Evolutionary conservation across 2,113 vertebrate genomes (phyloP), one percentile per base, ranked within the genome.

Genomic region (Ageneiosus marmoratus): DNA sequence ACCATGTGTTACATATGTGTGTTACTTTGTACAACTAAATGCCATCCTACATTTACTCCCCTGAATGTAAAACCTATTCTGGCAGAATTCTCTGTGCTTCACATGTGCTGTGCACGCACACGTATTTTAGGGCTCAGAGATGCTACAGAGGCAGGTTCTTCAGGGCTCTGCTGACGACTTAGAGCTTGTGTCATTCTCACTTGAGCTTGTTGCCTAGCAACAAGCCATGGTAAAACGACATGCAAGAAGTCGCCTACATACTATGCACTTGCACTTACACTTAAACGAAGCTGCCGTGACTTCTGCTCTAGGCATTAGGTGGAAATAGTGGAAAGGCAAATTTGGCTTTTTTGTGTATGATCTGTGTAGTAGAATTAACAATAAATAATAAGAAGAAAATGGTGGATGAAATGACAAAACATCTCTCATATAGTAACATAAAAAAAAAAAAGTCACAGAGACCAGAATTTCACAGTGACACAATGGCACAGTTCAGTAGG

Each of bases 121-220:
- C 46, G 22, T 22, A 37, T 83, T 53, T 76, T 41, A 65, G 22
- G 51, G 15, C 79, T 79, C 62, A 13, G 24, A 79, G 79, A 81
- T 81, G 67, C 72, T 69, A 60, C 60, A 7, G 70, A 77, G 37
- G 22, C 62, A 32, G 48, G 46, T 67, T 63, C 80, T 56, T 74
- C 32, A 22, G 82, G 83, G 77, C 60, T 70, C 48, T 27, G 11
- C 74, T 67, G 63, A 86, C 41, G 77, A 56, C 53, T 18, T 24
- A 70, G 81, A 77, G 77, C 77, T 83, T 73, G 60, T 83, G 84
- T 77, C 81, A 73, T 84, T 86, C 83, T 77, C 77, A 77, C 80
- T 79, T 65, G 48, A 85, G 85, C 41, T 5, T 44, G 87, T 88
- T 88, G 80, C 87, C 51, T 84, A 83, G 87, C 87, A 88, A 88